These are phyloP conservation scores for Apis florea DNA, from an alignment of 1,140 invertebrate genomes.

Conservation along the genomic window DNA sequence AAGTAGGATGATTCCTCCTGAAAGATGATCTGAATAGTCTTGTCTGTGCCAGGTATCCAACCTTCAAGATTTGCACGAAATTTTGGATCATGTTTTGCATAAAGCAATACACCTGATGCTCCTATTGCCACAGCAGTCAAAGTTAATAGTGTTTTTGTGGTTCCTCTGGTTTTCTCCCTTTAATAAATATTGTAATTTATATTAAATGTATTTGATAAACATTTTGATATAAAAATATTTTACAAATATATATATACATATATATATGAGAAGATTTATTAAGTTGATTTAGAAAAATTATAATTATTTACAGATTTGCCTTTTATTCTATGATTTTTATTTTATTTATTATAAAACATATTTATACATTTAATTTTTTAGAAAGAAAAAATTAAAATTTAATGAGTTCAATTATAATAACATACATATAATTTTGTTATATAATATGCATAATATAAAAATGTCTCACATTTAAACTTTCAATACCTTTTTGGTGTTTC, in stretches of 20 bases:
- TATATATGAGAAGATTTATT: background rate
- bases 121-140: constrained; percentile 82
- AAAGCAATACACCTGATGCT: constrained; percentile 77
- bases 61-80: constrained; percentile 84
- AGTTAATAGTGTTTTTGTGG: constrained; percentile 75
- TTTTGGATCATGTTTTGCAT: constrained; percentile 86
- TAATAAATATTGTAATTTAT: constrained; percentile 26
- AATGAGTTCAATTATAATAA: background rate
- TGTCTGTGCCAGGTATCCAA: constrained; percentile 85
- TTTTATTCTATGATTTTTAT: background rate
- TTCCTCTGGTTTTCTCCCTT: constrained; percentile 66
- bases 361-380: background rate
- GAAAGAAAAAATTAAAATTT: background rate
- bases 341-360: background rate
- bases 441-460: background rate
- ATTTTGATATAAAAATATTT: constrained; percentile 1
- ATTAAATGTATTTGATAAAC: constrained; percentile 21
- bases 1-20: constrained; percentile 84
- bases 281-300: background rate
- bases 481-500: constrained; percentile 60
- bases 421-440: constrained; percentile 28
- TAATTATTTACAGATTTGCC: background rate
- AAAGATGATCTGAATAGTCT: constrained; percentile 84
- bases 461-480: constrained; percentile 12
- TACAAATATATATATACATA: background rate